Evolutionary conservation across 2,797 vertebrate species (phyloP).

Genomic region (Amblyraja radiata): DNA sequence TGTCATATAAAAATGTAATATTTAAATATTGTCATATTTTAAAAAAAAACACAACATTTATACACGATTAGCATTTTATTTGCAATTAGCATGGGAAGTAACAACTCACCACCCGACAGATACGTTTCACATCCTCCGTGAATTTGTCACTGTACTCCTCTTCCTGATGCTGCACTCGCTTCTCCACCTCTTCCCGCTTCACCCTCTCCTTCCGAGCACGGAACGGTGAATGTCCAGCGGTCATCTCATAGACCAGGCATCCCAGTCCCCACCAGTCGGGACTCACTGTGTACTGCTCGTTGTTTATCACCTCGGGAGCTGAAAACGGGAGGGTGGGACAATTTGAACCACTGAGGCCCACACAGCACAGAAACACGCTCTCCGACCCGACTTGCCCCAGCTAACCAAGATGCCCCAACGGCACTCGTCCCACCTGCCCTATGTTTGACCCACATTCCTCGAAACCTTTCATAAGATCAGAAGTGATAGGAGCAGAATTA

Average conservation of each 20-base stretch:
- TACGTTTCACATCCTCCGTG: conserved; percentile 46
- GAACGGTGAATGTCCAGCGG: conserved; percentile 59
- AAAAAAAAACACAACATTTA: too few species aligned
- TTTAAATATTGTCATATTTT: too few species aligned
- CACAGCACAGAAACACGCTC: too few species aligned
- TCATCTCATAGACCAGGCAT: conserved; percentile 80
- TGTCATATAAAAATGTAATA: too few species aligned
- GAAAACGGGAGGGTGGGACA: neutral
- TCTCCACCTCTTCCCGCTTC: conserved; percentile 61
- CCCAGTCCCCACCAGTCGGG: conserved; percentile 81
- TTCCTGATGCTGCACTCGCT: conserved; percentile 51
- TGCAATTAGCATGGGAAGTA: neutral
- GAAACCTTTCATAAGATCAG: too few species aligned
- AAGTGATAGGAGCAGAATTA: too few species aligned
- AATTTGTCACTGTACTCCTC: conserved; percentile 58
- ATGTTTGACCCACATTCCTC: too few species aligned
- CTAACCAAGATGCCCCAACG: too few species aligned
- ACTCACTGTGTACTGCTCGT: conserved; percentile 57
- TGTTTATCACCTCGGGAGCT: conserved; percentile 73
- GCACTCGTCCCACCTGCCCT: too few species aligned
- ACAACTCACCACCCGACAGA: conserved; percentile 62
- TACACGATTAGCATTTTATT: accelerated
- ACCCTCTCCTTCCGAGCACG: conserved; percentile 54
- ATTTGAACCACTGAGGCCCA: neutral
- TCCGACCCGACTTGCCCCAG: too few species aligned